Evolutionary conservation across 2,113 vertebrate species (phyloP).

Genomic region (Capricornis sumatraensis): DNA sequence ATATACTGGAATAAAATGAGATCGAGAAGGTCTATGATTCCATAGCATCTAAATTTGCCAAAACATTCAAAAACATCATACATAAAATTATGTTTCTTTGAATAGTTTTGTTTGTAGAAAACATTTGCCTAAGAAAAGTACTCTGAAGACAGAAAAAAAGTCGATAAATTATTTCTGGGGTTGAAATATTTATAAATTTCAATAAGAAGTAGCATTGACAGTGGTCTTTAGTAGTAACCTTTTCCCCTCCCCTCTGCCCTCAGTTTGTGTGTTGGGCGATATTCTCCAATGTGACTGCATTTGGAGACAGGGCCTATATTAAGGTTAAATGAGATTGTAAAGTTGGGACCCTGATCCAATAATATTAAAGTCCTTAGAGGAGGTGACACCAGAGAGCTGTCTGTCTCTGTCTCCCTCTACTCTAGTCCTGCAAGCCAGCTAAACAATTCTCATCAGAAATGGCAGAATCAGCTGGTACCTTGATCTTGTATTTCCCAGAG

Average conservation of each 20-base stretch:
- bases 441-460: not conserved
- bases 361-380: not conserved
- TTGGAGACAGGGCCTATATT: not conserved
- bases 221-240: not conserved
- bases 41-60: not conserved
- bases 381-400: not conserved
- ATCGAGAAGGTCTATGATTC: not conserved
- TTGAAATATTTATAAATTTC: not conserved
- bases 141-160: not conserved
- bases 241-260: too few relatives aligned
- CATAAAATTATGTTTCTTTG: not conserved
- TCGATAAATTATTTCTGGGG: not conserved
- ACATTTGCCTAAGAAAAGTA: not conserved
- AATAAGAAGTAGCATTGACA: not conserved
- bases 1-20: not conserved
- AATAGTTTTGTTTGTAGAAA: not conserved
- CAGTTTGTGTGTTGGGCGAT: not conserved
- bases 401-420: not conserved
- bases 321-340: not conserved
- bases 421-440: not conserved
- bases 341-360: not conserved
- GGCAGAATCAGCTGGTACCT: not conserved
- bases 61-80: not conserved
- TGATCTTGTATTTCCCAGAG: not conserved
- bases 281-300: not conserved